These are phyloP conservation scores for Elephantulus edwardii DNA, from an alignment of 2,113 vertebrate genomes.

Conservation along the genomic window DNA sequence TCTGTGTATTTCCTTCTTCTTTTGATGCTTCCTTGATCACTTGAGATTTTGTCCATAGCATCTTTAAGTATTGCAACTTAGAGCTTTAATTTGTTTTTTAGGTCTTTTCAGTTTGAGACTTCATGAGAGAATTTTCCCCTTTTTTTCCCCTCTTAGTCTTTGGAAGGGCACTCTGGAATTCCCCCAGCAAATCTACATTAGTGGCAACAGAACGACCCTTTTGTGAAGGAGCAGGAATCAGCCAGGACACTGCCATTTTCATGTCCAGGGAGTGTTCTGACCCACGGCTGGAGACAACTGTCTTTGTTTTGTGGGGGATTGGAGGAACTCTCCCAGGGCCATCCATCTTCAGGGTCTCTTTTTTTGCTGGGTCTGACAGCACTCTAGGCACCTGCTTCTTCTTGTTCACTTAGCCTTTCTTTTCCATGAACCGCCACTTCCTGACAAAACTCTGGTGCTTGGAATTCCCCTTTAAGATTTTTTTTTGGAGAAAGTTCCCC, in stretches of 20 bases:
- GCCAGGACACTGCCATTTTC: slow-evolving; percentile 61
- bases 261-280: neutral
- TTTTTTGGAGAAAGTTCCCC: slow-evolving; percentile 19
- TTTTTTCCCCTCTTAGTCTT: slow-evolving; percentile 59
- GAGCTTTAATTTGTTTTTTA: no score
- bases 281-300: slow-evolving; percentile 14
- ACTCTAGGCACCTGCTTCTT: slow-evolving; percentile 60
- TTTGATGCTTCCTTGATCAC: no score
- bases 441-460: slow-evolving; percentile 80
- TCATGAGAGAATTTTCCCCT: no score
- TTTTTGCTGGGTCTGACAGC: slow-evolving; percentile 50
- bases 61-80: no score
- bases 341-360: neutral
- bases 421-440: slow-evolving; percentile 77
- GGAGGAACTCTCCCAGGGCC: slow-evolving; percentile 16
- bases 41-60: no score
- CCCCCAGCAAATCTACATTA: slow-evolving; percentile 66
- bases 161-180: slow-evolving; percentile 73
- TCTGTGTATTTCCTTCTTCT: no score
- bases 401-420: slow-evolving; percentile 75
- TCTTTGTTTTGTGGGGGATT: slow-evolving; percentile 19
- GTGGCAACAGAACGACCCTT: slow-evolving; percentile 27
- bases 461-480: slow-evolving; percentile 50
- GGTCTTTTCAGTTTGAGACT: no score
- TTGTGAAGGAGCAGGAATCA: slow-evolving; percentile 70